These are phyloP conservation scores for Psittacara wagleri DNA, from an alignment of 2,113 vertebrate genomes.

Conservation along the genomic window DNA sequence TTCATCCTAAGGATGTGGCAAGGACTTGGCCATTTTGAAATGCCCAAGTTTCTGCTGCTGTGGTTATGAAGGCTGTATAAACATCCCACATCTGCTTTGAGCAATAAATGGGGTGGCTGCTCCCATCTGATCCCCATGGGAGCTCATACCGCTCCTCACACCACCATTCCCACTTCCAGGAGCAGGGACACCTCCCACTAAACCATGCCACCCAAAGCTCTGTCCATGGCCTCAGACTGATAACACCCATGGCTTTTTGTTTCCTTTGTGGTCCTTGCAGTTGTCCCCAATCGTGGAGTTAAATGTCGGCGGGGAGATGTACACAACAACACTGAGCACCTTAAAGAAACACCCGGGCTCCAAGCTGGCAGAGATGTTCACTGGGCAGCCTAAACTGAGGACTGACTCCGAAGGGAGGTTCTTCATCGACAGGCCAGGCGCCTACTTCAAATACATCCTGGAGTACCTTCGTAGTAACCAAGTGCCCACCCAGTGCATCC, in stretches of 20 bases:
- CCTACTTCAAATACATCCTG: conserved; percentile 83
- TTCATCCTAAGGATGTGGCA: background rate
- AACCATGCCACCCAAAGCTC: too few species aligned
- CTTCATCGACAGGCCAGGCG: conserved; percentile 89
- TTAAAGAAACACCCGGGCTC: conserved; percentile 84
- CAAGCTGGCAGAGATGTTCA: conserved; percentile 84
- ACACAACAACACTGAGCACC: conserved; percentile 80
- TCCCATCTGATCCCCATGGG: background rate
- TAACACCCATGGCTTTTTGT: background rate
- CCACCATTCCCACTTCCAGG: background rate
- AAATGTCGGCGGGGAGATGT: conserved; percentile 86
- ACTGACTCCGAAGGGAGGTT: conserved; percentile 78
- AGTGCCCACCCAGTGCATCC: conserved; percentile 78
- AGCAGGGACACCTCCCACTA: too few species aligned
- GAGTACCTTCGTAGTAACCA: conserved; percentile 85
- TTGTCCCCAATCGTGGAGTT: conserved; percentile 78
- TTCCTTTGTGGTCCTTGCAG: conserved; percentile 44
- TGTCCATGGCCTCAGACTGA: background rate
- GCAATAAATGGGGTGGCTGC: background rate
- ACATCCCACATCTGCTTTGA: background rate
- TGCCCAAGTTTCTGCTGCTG: background rate
- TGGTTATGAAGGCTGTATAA: background rate
- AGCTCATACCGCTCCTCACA: background rate
- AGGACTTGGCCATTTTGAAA: background rate
- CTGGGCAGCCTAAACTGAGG: conserved; percentile 48